Base-by-base conservation (phyloP, 2,888 invertebrate genomes). In the Hydroisotoma schaefferi region DNA sequence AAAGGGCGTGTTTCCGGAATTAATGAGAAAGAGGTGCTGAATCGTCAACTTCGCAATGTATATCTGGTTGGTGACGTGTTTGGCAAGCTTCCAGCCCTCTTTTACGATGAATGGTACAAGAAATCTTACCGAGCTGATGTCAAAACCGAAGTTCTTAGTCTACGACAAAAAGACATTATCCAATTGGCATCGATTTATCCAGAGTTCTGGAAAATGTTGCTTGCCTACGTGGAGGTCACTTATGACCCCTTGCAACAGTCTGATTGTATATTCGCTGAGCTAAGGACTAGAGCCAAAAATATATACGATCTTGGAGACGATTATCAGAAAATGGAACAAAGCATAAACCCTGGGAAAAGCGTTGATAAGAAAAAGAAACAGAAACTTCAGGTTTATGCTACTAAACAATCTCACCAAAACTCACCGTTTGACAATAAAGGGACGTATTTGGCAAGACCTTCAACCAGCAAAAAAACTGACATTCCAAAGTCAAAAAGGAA, bases 111-210 rank as follows among this genome's bases (percentile, higher is more conserved):
- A 37, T 55, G 38, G 26, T 69, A 69, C 44, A 59, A 47, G 20
- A 69, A 69, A 47, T 54, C 61, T 1, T 68, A 68, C 49, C 55
- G 68, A 15, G 65, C 65, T 0, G 68, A 68, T 43, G 59, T 51
- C n/a, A 25, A 40, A 8, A 59, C 64, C 1, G 68, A 68, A 49
- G 57, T 68, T n/a, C 43, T 68, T 22, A 59, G 49, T 10, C 22
- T 68, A 2, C 48, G 53, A 38, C 64, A 62, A 37, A 26, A 57
- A 6, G 68, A 66, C 26, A 15, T 61, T 6, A 44, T 59, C 15
- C 57, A 58, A 26, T 52, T 64, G 25, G 58, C 64, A 2, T 12
- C 60, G 12, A 37, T 58, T 22, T 64, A 57, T 48, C 23, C 43
- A 12, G 58, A 55, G 3, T 65, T 65, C 48, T 59, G 62, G 62